A percentile compares a stretch with the other conserved stretches of the same genome.
These are phyloP conservation scores for Mungos mungo DNA, from an alignment of 2,113 vertebrate species.

Conservation along the genomic window DNA sequence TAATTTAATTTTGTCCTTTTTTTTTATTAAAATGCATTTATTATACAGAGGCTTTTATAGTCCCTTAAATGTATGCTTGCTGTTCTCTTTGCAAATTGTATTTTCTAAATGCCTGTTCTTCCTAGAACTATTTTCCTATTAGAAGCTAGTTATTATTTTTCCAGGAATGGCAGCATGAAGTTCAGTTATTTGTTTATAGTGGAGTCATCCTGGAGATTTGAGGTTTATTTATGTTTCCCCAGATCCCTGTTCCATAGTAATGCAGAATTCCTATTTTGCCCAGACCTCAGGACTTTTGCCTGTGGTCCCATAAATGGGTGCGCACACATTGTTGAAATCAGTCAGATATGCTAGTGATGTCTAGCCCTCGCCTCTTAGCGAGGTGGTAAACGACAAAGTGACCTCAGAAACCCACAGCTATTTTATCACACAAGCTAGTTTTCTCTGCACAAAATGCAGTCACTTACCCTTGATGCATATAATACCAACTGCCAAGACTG, in stretches of 20 bases:
- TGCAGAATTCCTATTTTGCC: slow-evolving; percentile 33
- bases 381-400: not conserved
- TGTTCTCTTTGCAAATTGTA: slow-evolving; percentile 52
- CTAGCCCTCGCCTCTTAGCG: not conserved
- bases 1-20: slow-evolving; percentile 68
- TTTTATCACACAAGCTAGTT: not conserved
- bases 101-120: slow-evolving; percentile 63
- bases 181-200: slow-evolving; percentile 29
- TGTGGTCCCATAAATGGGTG: slow-evolving; percentile 4
- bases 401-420: not conserved
- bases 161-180: slow-evolving; percentile 30
- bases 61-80: slow-evolving; percentile 23
- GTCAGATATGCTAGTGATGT: not conserved
- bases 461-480: not conserved
- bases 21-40: slow-evolving; percentile 62
- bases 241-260: not conserved
- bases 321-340: slow-evolving; percentile 3
- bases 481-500: not conserved
- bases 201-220: not conserved
- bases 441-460: not conserved
- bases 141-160: slow-evolving; percentile 58
- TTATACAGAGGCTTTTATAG: slow-evolving; percentile 50
- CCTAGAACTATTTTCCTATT: slow-evolving; percentile 57
- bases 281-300: slow-evolving; percentile 30
- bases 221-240: slow-evolving; percentile 50